A percentile compares a stretch with the other conserved stretches of the same genome.
Evolutionary conservation across 2,113 vertebrate genomes (phyloP).

Genomic region (Dicaeum eximium): DNA sequence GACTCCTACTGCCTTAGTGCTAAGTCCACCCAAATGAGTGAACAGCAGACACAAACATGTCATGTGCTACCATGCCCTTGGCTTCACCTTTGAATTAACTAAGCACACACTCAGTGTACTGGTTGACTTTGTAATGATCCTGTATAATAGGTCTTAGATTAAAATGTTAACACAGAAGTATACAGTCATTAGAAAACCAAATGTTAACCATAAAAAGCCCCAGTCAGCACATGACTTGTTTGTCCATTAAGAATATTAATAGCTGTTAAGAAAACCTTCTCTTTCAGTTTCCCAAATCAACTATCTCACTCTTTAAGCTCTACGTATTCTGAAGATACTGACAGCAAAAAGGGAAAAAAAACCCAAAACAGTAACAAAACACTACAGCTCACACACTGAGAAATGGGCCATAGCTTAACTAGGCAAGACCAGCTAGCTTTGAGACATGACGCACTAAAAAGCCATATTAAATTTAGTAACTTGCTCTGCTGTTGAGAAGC

Average conservation of each 20-base stretch:
- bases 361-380: not conserved
- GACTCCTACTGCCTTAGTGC: not conserved
- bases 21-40: not conserved
- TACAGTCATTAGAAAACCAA: not conserved
- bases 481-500: not conserved
- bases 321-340: not conserved
- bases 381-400: not conserved
- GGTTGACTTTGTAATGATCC: not conserved
- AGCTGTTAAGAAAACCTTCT: not conserved
- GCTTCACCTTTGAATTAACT: not conserved
- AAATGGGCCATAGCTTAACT: not conserved
- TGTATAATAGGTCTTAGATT: not conserved
- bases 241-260: not conserved
- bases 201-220: not conserved
- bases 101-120: not conserved
- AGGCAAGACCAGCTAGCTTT: not conserved
- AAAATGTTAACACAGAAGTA: not conserved
- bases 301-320: not conserved
- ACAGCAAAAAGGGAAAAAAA: not conserved
- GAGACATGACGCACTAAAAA: not conserved
- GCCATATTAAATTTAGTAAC: not conserved
- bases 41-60: not conserved
- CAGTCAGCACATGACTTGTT: not conserved
- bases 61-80: not conserved
- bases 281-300: not conserved